Conservation (phyloP, 1,140 invertebrate genomes). For the Adelges cooleyi region DNA sequence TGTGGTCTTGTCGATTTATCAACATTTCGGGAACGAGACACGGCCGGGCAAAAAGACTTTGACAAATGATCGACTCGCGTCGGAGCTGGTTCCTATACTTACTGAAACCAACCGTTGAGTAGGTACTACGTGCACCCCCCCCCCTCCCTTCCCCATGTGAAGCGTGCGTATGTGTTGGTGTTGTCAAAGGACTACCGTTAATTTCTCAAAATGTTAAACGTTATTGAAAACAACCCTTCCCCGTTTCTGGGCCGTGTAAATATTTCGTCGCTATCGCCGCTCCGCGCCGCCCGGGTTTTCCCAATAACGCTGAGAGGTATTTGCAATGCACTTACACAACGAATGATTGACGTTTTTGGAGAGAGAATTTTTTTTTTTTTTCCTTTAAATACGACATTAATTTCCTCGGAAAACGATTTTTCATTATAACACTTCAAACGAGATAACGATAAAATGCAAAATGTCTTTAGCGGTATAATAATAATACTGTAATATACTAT, state of each 20-base stretch:
- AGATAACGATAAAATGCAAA: too few relatives aligned
- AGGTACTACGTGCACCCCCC: too few relatives aligned
- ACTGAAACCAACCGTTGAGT: background rate
- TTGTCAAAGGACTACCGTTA: slow-evolving; percentile 25
- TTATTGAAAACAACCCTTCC: slow-evolving; percentile 26
- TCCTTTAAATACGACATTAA: background rate
- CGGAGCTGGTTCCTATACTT: too few relatives aligned
- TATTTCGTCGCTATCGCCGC: slow-evolving; percentile 20
- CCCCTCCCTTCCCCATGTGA: too few relatives aligned
- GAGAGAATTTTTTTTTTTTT: background rate
- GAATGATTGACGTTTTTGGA: slow-evolving; percentile 19
- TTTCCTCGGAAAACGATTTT: slow-evolving; percentile 8
- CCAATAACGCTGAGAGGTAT: slow-evolving; percentile 19
- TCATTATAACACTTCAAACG: background rate
- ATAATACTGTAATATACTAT: too few relatives aligned
- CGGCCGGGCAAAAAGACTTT: slow-evolving; percentile 20
- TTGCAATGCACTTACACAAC: slow-evolving; percentile 12
- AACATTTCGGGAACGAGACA: slow-evolving; percentile 19
- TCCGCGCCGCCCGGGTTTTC: slow-evolving; percentile 2
- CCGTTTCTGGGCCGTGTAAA: background rate
- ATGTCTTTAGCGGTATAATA: too few relatives aligned
- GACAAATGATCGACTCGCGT: slow-evolving; percentile 21
- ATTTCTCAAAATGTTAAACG: slow-evolving; percentile 27
- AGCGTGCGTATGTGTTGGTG: background rate
- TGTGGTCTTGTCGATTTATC: slow-evolving; percentile 26